A percentile compares a stretch with the other conserved stretches of the same genome.
These are phyloP conservation scores for Drosophila bunnanda DNA, from an alignment of 2,888 invertebrate genomes.

Conservation along the genomic window DNA sequence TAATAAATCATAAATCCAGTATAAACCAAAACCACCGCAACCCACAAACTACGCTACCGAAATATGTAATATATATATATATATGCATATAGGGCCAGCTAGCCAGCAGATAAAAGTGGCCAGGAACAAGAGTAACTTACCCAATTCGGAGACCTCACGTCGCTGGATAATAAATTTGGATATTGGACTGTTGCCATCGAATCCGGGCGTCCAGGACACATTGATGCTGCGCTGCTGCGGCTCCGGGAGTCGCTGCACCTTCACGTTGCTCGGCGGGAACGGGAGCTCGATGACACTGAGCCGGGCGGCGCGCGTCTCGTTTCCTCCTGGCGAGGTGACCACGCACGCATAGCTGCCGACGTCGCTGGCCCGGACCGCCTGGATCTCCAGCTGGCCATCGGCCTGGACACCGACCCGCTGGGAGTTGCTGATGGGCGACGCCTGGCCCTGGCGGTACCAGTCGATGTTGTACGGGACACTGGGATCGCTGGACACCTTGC, in stretches of 20 bases:
- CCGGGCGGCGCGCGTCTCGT: conserved; percentile 94
- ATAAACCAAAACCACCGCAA: conserved; percentile 40
- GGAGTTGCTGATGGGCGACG: conserved; percentile 87
- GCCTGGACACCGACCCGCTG: conserved; percentile 90
- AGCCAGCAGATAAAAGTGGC: conserved; percentile 15
- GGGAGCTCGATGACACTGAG: conserved; percentile 97
- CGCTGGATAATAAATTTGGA: conserved; percentile 96
- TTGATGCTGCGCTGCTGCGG: conserved; percentile 92
- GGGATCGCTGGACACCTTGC: conserved; percentile 96
- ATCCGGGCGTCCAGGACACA: conserved; percentile 97
- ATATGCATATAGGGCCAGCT: not conserved
- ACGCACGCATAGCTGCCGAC: conserved; percentile 97
- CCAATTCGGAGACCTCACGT: conserved; percentile 94
- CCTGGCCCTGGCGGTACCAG: conserved; percentile 94
- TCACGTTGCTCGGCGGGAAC: conserved; percentile 94
- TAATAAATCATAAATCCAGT: conserved; percentile 33
- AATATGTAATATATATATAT: not conserved
- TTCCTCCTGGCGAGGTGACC: conserved; percentile 94
- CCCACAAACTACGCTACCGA: conserved; percentile 29
- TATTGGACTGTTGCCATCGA: conserved; percentile 98
- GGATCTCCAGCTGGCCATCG: conserved; percentile 94
- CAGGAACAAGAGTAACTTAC: conserved; percentile 86
- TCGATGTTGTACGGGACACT: conserved; percentile 93
- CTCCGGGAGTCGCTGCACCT: conserved; percentile 89
- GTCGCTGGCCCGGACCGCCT: conserved; percentile 95